Base-by-base conservation (phyloP, 2,797 vertebrate genomes). In the Tokudaia tokunoshimensis region DNA sequence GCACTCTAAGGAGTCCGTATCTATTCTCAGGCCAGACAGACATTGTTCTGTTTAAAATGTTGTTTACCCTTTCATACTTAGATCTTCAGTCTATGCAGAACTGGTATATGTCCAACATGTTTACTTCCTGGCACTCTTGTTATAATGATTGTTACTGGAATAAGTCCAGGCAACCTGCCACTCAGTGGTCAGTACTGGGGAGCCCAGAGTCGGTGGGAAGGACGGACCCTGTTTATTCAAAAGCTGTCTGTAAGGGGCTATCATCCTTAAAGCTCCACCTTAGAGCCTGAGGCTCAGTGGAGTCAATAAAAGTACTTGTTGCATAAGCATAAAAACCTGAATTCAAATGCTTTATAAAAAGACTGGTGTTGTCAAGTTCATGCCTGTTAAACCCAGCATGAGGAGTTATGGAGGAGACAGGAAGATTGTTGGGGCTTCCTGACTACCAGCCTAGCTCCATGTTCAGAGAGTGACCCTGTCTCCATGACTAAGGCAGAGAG, bases 1-100 rank as follows among this genome's bases (percentile, higher is more conserved):
- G 20, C 84, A 55, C 87, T 59, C 1, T 92, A 75, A 78, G 52
- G 92, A 76, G 50, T 52, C 37, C 65, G 4, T 67, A 63, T 74
- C 91, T 88, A 17, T n/a, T 41, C 31, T 88, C 88, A 94, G 94
- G 17, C 31, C 37, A 57, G 81, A 29, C 76, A 92, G 9, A 19
- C 80, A 83, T 4, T 80, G 17, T 89, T 22, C 26, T 92, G 91
- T 83, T 75, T 70, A 57, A 91, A 95, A 61, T 47, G 22, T 91
- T 52, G 22, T 95, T 94, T 89, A 50, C 74, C 19, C 13, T 91
- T 94, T 89, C 50, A 61, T 26, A 63, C 47, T 83, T 86, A 94
- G 44, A 50, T 80, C 44, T 91, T 57, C 14, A 80, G 2, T 89
- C 11, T 3, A 41, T n/a, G 75, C 72, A 89, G 65, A 96, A 92